A percentile compares a stretch with the other conserved stretches of the same genome.
These are phyloP conservation scores for Panthera leo DNA, from an alignment of 2,113 vertebrate species.

Conservation along the genomic window DNA sequence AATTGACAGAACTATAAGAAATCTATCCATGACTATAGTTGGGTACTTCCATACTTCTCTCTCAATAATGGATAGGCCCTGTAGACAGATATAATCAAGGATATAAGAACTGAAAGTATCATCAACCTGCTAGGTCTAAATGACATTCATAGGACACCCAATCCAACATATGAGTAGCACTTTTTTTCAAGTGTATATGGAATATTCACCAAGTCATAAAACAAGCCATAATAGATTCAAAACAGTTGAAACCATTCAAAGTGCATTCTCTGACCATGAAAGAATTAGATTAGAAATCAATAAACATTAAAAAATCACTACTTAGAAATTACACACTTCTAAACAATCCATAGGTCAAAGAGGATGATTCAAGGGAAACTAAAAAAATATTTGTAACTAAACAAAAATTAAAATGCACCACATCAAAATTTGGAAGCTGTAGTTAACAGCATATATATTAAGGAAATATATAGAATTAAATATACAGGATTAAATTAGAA, in stretches of 20 bases:
- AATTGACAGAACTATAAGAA: neutral
- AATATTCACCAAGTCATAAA: neutral
- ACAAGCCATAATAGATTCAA: neutral
- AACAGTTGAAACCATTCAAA: neutral
- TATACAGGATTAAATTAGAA: neutral
- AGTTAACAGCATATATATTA: no score
- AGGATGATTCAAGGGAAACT: neutral
- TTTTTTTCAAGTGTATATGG: neutral
- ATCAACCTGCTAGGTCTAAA: neutral
- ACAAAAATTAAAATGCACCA: neutral
- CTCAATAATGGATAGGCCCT: neutral
- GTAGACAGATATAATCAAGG: neutral
- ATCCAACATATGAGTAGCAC: neutral
- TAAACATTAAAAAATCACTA: neutral
- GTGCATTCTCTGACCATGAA: neutral
- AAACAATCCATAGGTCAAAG: neutral
- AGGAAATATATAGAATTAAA: neutral
- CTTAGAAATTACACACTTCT: neutral
- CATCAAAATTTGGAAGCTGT: neutral
- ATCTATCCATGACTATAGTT: neutral
- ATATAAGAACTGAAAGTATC: neutral
- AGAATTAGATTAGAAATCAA: neutral
- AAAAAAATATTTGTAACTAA: neutral
- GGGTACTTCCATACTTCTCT: neutral
- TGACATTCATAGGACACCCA: neutral